phyloP scores from a whole-genome alignment of 2,113 vertebrate genomes.

The Indri indri region DNA sequence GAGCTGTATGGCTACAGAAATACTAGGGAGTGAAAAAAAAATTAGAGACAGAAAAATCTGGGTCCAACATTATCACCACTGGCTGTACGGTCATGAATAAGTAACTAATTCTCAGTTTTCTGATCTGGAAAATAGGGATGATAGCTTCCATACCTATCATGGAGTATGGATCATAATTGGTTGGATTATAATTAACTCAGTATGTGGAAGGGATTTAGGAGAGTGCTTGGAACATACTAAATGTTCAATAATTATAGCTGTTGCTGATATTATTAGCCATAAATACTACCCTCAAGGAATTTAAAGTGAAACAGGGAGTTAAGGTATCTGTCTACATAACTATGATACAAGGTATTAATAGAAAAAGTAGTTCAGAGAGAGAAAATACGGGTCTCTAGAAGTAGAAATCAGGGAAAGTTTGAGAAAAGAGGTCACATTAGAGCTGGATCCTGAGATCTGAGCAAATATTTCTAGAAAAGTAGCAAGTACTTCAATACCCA shows the following conservation, averaged over 20 bases:
- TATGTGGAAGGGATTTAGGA: background rate
- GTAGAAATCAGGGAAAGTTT: background rate
- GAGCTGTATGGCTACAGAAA: background rate
- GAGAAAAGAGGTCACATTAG: background rate
- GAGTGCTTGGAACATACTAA: background rate
- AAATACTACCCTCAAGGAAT: constrained; percentile 4
- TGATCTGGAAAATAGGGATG: background rate
- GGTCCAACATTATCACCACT: background rate
- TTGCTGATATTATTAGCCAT: background rate
- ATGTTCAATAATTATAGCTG: background rate
- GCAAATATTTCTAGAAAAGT: background rate
- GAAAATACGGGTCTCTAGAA: background rate
- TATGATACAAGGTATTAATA: background rate
- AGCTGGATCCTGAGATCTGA: background rate
- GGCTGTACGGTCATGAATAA: background rate
- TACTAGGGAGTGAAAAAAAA: background rate
- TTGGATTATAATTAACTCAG: background rate
- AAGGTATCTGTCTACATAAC: background rate
- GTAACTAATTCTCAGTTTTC: background rate
- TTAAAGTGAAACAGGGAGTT: background rate
- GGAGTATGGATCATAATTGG: background rate
- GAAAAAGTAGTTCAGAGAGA: background rate
- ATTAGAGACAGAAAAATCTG: background rate
- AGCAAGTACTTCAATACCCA: background rate
- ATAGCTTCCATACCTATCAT: background rate